Conservation (phyloP, 2,888 invertebrate species). For the Malthinus seriepunctatus region DNA sequence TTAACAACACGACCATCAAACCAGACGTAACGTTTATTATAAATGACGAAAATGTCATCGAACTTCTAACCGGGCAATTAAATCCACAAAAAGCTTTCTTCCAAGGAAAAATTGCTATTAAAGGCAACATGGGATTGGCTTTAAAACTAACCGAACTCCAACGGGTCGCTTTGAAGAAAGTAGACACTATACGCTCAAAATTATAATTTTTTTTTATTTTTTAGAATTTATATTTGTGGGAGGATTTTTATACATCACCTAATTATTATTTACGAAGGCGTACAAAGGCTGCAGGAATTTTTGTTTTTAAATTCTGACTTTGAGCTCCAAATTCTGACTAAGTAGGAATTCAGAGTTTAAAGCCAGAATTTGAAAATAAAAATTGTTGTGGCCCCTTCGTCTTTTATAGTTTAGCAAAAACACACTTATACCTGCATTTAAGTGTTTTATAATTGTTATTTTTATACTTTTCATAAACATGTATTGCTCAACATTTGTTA, state of each 20-base stretch:
- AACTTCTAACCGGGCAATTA: conserved; percentile 86
- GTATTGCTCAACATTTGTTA: too few species aligned
- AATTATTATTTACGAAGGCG: background rate
- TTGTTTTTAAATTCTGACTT: too few species aligned
- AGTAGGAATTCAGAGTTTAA: too few species aligned
- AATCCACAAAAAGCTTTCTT: conserved; percentile 96
- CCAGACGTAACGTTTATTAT: conserved; percentile 90
- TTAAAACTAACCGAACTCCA: conserved; percentile 91
- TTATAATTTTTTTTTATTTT: conserved; percentile 58
- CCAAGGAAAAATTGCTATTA: conserved; percentile 95
- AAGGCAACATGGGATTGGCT: conserved; percentile 95
- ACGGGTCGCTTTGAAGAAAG: conserved; percentile 71
- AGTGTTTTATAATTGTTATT: too few species aligned
- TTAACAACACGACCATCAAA: conserved; percentile 71
- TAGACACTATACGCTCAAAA: conserved; percentile 75
- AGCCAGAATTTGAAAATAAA: too few species aligned
- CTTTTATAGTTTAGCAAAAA: too few species aligned
- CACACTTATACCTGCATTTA: too few species aligned
- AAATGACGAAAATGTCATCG: conserved; percentile 85
- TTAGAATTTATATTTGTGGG: conserved; percentile 3
- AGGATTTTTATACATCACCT: background rate
- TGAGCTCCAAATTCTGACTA: too few species aligned
- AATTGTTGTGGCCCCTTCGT: too few species aligned
- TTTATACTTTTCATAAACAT: too few species aligned
- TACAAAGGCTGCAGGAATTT: too few species aligned